Conservation (phyloP, 1,140 invertebrate species). For the Andrena cerasifolii region DNA sequence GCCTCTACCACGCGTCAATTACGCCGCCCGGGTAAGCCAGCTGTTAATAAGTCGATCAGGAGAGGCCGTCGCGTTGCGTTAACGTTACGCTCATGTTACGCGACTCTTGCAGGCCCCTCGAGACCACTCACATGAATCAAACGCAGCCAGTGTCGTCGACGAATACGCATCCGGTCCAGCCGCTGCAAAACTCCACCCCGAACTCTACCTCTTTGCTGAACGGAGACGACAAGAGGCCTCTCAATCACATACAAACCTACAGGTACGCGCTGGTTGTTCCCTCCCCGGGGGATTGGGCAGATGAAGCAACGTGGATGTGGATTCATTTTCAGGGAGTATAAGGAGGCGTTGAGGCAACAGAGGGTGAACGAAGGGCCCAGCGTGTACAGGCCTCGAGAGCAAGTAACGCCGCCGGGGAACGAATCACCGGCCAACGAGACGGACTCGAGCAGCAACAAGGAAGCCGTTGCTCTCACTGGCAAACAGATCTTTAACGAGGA, state of each 20-base stretch:
- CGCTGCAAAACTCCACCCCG: constrained; percentile 62
- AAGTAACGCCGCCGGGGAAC: constrained; percentile 71
- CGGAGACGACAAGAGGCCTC: constrained; percentile 87
- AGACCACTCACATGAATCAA: constrained; percentile 70
- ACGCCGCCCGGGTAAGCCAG: constrained; percentile 75
- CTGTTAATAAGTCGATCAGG: constrained; percentile 28
- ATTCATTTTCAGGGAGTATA: constrained; percentile 88
- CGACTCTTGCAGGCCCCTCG: constrained; percentile 75
- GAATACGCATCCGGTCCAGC: constrained; percentile 69
- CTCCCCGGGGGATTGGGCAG: too few species aligned
- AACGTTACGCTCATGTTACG: not conserved
- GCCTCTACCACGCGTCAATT: constrained; percentile 74
- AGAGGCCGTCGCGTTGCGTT: not conserved
- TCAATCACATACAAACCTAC: constrained; percentile 92
- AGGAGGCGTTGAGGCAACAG: constrained; percentile 92
- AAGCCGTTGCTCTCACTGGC: constrained; percentile 54
- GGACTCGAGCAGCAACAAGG: constrained; percentile 60
- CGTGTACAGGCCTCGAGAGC: constrained; percentile 87
- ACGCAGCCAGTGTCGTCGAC: constrained; percentile 63
- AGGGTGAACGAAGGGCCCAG: constrained; percentile 87
- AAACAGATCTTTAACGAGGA: constrained; percentile 78
- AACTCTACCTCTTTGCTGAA: constrained; percentile 79
- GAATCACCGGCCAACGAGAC: constrained; percentile 74
- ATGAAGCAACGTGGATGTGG: not conserved
- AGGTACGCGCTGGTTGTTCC: constrained; percentile 85